A percentile compares a stretch with the other conserved stretches of the same genome.
phyloP scores from a whole-genome alignment of 2,797 vertebrate genomes.

The Bufotes viridis region DNA sequence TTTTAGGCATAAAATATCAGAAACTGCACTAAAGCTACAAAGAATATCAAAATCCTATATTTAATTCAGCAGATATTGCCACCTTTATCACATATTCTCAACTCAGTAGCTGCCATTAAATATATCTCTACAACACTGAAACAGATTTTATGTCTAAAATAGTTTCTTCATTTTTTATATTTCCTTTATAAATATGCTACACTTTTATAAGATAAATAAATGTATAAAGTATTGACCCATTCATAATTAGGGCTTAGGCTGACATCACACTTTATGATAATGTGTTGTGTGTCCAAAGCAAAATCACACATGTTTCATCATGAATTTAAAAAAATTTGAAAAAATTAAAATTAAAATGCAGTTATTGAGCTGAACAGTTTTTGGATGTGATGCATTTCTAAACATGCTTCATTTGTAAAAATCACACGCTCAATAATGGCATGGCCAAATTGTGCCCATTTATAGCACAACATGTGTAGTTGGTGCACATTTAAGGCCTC shows the following conservation, averaged over 20 bases:
- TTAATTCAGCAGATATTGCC: constrained; percentile 15
- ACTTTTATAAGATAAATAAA: neutral
- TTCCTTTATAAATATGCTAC: neutral
- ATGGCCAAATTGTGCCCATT: no score
- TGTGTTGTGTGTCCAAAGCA: no score
- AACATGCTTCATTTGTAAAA: no score
- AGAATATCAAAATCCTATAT: neutral
- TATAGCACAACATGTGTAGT: no score
- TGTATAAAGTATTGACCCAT: neutral
- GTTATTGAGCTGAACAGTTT: no score
- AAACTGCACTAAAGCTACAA: neutral
- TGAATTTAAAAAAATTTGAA: no score
- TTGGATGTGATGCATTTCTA: no score
- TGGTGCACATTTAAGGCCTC: no score
- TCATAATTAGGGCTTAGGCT: neutral
- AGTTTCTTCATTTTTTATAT: neutral
- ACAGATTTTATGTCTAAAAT: constrained; percentile 13
- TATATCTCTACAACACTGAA: neutral
- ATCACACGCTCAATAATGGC: no score
- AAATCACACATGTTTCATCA: no score
- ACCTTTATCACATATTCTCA: neutral
- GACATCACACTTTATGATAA: no score
- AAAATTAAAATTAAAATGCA: no score
- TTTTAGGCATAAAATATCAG: neutral
- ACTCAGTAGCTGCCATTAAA: constrained; percentile 5